A percentile compares a stretch with the other conserved stretches of the same genome.
Evolutionary conservation across 23 tunicate species (phyloP).

Genomic region (Trididemnum nubilum): DNA sequence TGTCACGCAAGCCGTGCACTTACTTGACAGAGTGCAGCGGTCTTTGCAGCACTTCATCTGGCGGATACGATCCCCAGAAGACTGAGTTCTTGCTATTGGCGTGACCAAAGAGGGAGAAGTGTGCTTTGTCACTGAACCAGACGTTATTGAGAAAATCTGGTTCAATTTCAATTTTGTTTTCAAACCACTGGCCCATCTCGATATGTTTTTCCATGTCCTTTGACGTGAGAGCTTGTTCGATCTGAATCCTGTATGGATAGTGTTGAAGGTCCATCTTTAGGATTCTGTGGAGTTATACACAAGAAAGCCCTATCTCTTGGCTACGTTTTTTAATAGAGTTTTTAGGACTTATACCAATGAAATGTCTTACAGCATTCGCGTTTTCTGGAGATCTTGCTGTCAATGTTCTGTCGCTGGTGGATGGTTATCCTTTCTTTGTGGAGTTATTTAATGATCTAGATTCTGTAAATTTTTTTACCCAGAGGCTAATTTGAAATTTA

Average conservation of each 20-base stretch:
- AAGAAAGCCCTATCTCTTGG: not conserved
- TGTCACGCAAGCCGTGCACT: too few relatives aligned
- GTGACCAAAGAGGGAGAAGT: too few relatives aligned
- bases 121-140: too few relatives aligned
- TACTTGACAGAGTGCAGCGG: not conserved
- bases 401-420: not conserved
- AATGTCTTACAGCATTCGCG: not conserved
- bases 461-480: not conserved
- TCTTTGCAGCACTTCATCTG: not conserved
- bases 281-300: not conserved
- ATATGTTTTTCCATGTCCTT: too few relatives aligned
- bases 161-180: too few relatives aligned
- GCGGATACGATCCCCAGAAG: not conserved
- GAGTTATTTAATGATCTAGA: not conserved
- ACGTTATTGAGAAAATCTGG: too few relatives aligned
- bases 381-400: conserved; percentile 3
- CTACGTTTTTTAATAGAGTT: not conserved
- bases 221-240: too few relatives aligned
- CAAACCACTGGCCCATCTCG: not conserved
- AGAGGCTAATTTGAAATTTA: too few relatives aligned
- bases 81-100: too few relatives aligned
- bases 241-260: not conserved
- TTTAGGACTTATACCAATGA: not conserved
- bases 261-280: not conserved
- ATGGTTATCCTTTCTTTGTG: not conserved